A percentile compares a stretch with the other conserved stretches of the same genome.
phyloP scores from a whole-genome alignment of 2,797 vertebrate genomes.

The Chiloscyllium punctatum region DNA sequence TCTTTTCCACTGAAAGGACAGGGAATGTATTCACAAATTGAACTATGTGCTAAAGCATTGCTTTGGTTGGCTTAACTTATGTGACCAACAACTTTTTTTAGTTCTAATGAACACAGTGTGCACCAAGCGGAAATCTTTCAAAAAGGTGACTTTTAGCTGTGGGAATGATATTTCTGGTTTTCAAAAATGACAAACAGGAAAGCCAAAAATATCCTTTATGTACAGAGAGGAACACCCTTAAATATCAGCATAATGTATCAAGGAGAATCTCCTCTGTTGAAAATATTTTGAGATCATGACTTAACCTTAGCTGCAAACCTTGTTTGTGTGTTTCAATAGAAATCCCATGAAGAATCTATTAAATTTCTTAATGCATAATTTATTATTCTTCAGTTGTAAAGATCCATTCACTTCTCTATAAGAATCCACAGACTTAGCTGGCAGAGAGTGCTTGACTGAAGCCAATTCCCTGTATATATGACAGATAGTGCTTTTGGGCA shows the following conservation, averaged over 20 bases:
- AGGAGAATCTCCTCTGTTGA: background rate
- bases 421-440: background rate
- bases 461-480: background rate
- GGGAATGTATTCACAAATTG: conserved; percentile 5
- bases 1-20: conserved; percentile 24
- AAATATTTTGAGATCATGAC: background rate
- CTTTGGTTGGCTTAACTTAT: conserved; percentile 11
- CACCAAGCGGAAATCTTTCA: background rate
- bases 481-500: background rate
- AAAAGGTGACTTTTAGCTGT: background rate
- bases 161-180: background rate
- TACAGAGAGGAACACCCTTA: background rate
- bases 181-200: conserved; percentile 25
- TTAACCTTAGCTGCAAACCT: background rate
- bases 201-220: background rate
- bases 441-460: background rate
- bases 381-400: background rate
- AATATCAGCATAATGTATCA: background rate
- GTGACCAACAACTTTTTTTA: conserved; percentile 1
- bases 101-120: background rate
- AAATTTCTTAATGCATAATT: conserved; percentile 24
- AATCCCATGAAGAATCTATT: background rate
- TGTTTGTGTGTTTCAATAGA: background rate
- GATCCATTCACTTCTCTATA: background rate
- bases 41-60: background rate